phyloP scores from a whole-genome alignment of 2,113 vertebrate genomes.

The Sardina pilchardus region DNA sequence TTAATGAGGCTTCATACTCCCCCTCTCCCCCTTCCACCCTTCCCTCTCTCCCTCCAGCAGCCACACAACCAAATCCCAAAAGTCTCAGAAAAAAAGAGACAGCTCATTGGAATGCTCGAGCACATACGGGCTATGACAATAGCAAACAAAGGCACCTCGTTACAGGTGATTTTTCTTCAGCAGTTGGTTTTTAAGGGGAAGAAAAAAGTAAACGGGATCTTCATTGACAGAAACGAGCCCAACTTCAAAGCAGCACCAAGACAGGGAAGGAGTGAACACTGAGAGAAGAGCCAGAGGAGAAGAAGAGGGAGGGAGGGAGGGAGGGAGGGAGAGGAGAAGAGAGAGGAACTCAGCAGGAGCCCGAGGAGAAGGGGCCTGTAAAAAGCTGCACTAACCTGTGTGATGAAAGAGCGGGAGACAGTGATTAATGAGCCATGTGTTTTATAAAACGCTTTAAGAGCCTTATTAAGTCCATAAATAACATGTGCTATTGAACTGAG shows the following conservation, averaged over 20 bases:
- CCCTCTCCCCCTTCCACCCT: background rate
- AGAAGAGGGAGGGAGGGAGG: background rate
- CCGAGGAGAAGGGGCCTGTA: background rate
- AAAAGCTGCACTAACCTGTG: background rate
- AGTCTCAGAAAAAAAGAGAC: background rate
- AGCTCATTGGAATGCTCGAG: background rate
- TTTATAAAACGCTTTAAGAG: background rate
- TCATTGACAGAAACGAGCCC: background rate
- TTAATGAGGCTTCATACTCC: background rate
- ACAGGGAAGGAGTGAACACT: background rate
- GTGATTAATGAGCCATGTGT: constrained; percentile 2
- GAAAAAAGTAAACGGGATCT: background rate
- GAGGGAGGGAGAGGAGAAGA: background rate
- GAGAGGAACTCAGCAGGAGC: background rate
- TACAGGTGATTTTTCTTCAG: background rate
- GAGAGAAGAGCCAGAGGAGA: background rate
- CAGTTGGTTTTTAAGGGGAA: background rate
- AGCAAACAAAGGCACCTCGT: background rate
- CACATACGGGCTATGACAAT: background rate
- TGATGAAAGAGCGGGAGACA: background rate
- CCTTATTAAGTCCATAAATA: constrained; percentile 14
- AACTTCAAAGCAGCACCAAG: background rate
- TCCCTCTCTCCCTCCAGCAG: background rate
- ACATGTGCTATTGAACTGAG: background rate
- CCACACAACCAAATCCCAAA: background rate